Evolutionary conservation across 1,140 invertebrate genomes (phyloP).

Genomic region (Lasioglossum albipes): DNA sequence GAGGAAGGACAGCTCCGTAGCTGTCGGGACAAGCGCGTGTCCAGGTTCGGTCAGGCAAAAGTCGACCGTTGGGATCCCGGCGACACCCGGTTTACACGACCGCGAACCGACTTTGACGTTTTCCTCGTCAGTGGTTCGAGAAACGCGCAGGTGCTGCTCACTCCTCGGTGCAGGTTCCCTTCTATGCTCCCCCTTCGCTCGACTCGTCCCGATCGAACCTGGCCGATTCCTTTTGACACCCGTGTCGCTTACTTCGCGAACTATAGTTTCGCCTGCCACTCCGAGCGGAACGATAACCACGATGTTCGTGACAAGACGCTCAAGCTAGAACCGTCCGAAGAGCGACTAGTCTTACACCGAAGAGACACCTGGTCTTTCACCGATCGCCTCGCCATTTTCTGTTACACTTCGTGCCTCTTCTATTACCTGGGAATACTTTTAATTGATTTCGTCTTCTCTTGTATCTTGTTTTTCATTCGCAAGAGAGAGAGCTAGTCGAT

Average conservation of each 20-base stretch:
- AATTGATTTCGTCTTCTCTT: too few relatives aligned
- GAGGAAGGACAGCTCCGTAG: background rate
- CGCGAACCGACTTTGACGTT: conserved; percentile 44
- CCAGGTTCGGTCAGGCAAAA: background rate
- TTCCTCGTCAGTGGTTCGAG: conserved; percentile 33
- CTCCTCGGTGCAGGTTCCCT: conserved; percentile 41
- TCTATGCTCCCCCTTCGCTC: background rate
- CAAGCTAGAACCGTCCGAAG: background rate
- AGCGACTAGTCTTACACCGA: background rate
- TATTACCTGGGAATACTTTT: too few relatives aligned
- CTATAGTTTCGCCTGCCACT: background rate
- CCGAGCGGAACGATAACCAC: background rate
- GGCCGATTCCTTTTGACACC: conserved; percentile 31
- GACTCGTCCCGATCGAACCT: background rate
- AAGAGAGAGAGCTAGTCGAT: too few relatives aligned
- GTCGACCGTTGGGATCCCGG: conserved; percentile 17
- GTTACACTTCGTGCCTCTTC: too few relatives aligned
- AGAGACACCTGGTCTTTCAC: too few relatives aligned
- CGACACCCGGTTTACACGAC: conserved; percentile 10
- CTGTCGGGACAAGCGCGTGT: background rate
- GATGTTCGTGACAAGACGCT: background rate
- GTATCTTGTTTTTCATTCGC: too few relatives aligned
- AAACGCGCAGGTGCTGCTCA: conserved; percentile 42
- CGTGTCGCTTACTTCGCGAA: background rate
- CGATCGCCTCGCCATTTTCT: too few relatives aligned